Evolutionary conservation across 2,797 vertebrate species (phyloP).

Genomic region (Amazonetta brasiliensis): DNA sequence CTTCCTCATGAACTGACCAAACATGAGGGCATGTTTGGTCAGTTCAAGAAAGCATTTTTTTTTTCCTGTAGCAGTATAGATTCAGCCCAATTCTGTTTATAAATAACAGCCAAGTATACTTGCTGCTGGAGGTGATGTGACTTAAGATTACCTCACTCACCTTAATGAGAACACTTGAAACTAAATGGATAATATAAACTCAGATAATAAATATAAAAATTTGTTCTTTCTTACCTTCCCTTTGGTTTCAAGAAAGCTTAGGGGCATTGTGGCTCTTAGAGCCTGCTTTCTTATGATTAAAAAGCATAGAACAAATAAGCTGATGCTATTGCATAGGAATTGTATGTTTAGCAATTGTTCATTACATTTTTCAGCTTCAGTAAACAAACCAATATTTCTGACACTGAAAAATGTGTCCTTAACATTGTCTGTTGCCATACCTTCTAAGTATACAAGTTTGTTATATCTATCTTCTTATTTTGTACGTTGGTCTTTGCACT

Average conservation of each 20-base stretch:
- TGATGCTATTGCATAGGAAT: background rate
- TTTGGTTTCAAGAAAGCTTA: background rate
- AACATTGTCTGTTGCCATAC: constrained; percentile 34
- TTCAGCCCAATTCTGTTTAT: background rate
- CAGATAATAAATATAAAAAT: background rate
- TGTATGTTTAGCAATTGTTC: constrained; percentile 43
- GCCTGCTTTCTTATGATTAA: background rate
- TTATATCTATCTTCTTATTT: constrained; percentile 59
- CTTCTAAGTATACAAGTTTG: constrained; percentile 46
- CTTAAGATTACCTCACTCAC: background rate
- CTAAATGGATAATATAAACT: background rate
- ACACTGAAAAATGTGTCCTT: constrained; percentile 69
- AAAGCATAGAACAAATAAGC: background rate
- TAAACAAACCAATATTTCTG: constrained; percentile 74
- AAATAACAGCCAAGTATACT: background rate
- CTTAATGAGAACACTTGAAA: background rate
- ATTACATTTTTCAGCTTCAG: constrained; percentile 65
- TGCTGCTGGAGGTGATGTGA: background rate
- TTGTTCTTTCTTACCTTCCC: background rate
- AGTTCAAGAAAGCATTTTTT: background rate
- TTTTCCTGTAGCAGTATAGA: background rate
- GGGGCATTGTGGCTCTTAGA: background rate
- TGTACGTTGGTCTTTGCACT: constrained; percentile 60
- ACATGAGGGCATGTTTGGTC: background rate
- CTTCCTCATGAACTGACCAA: background rate